Conservation (phyloP, 2,113 vertebrate species). For the Sterrhoptilus dennistouni region DNA sequence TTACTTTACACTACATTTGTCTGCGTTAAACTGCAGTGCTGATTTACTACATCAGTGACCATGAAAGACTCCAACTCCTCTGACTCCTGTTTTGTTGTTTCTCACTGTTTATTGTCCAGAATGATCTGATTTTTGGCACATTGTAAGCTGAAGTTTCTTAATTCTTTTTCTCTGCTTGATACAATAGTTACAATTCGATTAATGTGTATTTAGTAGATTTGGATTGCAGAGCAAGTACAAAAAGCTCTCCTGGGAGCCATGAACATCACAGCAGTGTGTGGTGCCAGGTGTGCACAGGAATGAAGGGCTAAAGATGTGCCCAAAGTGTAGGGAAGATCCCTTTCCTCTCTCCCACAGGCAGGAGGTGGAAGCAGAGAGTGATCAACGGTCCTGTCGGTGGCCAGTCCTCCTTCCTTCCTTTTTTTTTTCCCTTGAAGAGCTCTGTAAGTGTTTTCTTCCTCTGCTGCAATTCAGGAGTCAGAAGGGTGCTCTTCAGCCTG, state of each 20-base stretch:
- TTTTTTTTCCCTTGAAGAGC: neutral
- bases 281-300: neutral
- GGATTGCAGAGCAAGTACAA: neutral
- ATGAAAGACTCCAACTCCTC: neutral
- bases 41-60: conserved; percentile 41
- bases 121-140: neutral
- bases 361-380: neutral
- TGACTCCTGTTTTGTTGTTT: neutral
- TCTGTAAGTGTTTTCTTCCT: neutral
- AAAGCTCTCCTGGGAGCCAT: neutral
- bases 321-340: neutral
- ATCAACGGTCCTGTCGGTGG: neutral
- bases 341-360: neutral
- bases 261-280: neutral
- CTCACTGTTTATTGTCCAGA: conserved; percentile 1
- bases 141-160: neutral
- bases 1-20: conserved; percentile 28
- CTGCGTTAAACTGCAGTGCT: conserved; percentile 1
- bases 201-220: neutral
- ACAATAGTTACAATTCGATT: neutral
- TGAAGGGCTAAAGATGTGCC: neutral
- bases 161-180: neutral
- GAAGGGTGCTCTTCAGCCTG: neutral
- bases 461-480: neutral
- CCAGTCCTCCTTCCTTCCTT: neutral